Evolutionary conservation across 2,797 vertebrate species (phyloP).

Genomic region (Ctenosaura bakeri): DNA sequence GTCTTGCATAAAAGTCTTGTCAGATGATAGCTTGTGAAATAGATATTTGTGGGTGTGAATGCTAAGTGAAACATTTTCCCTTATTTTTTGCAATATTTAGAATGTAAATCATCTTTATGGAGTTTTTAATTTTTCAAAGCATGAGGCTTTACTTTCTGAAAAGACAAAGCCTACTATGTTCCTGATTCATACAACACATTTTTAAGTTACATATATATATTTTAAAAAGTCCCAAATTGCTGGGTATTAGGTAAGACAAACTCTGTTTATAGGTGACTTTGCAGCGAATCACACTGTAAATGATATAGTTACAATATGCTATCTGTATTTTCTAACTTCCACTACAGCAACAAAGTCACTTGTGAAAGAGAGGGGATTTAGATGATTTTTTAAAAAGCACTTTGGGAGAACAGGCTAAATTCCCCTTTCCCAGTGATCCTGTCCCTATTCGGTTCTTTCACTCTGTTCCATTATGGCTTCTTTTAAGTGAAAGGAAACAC

Average conservation of each 20-base stretch:
- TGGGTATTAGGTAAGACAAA: neutral
- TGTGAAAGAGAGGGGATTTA: neutral
- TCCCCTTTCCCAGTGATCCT: neutral
- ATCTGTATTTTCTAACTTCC: neutral
- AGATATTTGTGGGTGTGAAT: neutral
- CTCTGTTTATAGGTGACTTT: neutral
- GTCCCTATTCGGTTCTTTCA: too few relatives aligned
- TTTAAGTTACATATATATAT: neutral
- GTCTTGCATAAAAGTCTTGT: neutral
- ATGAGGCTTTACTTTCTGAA: neutral
- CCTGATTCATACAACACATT: neutral
- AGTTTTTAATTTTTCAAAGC: conserved; percentile 9
- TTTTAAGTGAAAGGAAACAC: neutral
- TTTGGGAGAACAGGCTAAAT: neutral
- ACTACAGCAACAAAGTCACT: neutral
- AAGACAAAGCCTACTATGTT: neutral
- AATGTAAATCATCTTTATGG: neutral
- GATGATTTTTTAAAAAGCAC: neutral
- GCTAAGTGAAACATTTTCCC: neutral
- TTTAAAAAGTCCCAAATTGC: neutral
- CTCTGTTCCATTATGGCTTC: neutral
- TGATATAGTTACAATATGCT: neutral
- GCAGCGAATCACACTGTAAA: neutral
- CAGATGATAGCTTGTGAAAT: neutral
- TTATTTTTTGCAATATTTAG: neutral